Conservation (phyloP, 2,888 invertebrate genomes). For the Chloromyia formosa region DNA sequence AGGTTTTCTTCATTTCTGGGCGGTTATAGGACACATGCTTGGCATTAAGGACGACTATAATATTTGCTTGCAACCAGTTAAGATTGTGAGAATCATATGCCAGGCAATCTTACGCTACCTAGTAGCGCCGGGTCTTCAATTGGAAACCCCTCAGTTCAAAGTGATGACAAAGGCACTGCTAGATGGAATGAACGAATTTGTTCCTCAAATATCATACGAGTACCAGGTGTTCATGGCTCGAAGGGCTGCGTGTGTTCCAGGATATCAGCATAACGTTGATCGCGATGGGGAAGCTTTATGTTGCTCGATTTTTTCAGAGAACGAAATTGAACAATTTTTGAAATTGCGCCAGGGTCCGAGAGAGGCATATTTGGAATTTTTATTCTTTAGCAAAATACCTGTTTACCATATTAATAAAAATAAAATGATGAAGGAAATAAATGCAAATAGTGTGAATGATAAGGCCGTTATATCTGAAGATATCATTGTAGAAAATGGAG, state of each 20-base stretch:
- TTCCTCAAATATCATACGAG: slow-evolving; percentile 48
- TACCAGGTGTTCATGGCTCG: slow-evolving; percentile 46
- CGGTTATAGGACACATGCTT: slow-evolving; percentile 76
- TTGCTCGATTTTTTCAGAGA: slow-evolving; percentile 46
- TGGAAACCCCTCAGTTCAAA: slow-evolving; percentile 48
- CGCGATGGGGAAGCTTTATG: slow-evolving; percentile 37
- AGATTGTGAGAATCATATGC: slow-evolving; percentile 47
- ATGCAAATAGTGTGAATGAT: neutral
- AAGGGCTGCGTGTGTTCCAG: slow-evolving; percentile 48
- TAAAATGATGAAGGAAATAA: slow-evolving; percentile 38
- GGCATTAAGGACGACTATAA: slow-evolving; percentile 73
- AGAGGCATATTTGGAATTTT: slow-evolving; percentile 6
- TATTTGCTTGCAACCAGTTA: slow-evolving; percentile 48
- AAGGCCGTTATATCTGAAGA: neutral
- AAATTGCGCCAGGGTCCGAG: neutral
- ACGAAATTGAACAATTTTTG: slow-evolving; percentile 40
- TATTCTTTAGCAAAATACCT: slow-evolving; percentile 23
- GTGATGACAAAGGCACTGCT: slow-evolving; percentile 47
- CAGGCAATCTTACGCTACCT: slow-evolving; percentile 48
- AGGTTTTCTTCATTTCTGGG: slow-evolving; percentile 81
- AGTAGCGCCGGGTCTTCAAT: slow-evolving; percentile 49
- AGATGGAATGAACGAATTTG: slow-evolving; percentile 46
- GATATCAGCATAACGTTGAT: slow-evolving; percentile 50
- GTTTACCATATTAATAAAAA: slow-evolving; percentile 38
- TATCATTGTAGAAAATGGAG: neutral